A percentile compares a stretch with the other conserved stretches of the same genome.
Conservation (phyloP, 2,797 vertebrate species). For the Microctenopoma stevenorrisi region DNA sequence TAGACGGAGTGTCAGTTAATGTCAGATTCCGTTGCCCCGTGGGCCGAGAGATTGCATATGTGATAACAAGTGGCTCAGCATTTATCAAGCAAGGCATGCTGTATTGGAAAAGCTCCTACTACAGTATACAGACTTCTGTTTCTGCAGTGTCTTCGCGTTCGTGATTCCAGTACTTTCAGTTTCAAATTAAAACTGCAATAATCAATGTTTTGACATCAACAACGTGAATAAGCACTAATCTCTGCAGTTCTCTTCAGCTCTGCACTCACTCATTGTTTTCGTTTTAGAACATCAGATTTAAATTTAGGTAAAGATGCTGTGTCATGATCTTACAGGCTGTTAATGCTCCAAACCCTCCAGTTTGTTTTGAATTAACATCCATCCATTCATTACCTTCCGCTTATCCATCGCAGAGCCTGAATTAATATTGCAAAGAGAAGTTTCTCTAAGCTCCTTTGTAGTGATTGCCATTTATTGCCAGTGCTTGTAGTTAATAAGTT, state of each 20-base stretch:
- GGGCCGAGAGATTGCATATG: conserved; percentile 29
- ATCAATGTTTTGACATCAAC: background rate
- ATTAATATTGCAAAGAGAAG: no score
- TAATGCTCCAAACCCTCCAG: no score
- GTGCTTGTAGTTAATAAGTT: no score
- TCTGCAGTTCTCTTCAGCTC: background rate
- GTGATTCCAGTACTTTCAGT: background rate
- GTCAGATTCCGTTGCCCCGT: conserved; percentile 41
- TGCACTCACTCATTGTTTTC: background rate
- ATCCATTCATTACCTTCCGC: no score
- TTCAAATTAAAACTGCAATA: background rate
- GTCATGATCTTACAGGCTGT: no score
- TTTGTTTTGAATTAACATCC: no score
- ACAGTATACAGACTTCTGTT: background rate
- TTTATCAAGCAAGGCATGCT: conserved; percentile 30
- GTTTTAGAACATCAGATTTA: no score
- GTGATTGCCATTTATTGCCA: no score
- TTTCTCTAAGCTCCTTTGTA: no score
- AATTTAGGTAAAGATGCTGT: no score
- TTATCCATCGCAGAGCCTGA: no score
- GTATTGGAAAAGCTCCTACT: conserved; percentile 14
- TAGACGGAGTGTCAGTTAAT: conserved; percentile 36
- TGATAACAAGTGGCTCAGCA: conserved; percentile 30
- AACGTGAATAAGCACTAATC: background rate
- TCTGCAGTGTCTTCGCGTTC: background rate